Evolutionary conservation across 2,113 vertebrate genomes (phyloP).

Genomic region (Jacana jacana): DNA sequence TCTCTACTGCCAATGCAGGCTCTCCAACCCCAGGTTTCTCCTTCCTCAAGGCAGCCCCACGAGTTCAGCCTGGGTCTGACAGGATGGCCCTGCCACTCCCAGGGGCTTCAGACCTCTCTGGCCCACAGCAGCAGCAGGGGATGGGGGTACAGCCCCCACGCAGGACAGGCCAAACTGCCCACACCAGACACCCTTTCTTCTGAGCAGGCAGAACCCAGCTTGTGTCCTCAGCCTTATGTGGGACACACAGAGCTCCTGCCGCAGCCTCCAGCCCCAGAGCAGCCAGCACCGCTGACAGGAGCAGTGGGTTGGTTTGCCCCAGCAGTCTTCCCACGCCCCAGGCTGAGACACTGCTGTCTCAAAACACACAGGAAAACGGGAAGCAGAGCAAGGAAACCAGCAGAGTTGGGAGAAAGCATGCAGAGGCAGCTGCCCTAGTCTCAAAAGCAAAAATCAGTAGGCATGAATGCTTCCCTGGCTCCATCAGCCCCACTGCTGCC

Average conservation of each 20-base stretch:
- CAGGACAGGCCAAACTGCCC: not conserved
- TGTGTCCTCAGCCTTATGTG: rapidly evolving
- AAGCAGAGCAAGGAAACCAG: not conserved
- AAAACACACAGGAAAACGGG: rapidly evolving
- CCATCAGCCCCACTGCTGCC: not conserved
- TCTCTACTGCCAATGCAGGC: not conserved
- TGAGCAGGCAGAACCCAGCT: not conserved
- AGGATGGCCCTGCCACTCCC: not conserved
- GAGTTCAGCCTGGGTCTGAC: rapidly evolving
- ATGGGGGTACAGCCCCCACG: rapidly evolving
- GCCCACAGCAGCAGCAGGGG: not conserved
- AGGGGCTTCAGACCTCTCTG: not conserved
- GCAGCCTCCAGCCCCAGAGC: not conserved
- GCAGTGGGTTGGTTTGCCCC: not conserved
- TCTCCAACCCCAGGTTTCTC: not conserved
- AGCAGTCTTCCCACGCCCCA: rapidly evolving
- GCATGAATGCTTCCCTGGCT: rapidly evolving
- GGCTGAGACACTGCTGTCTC: not conserved
- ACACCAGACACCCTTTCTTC: not conserved
- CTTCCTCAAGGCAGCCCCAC: not conserved
- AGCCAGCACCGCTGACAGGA: not conserved
- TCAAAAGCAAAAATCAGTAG: not conserved
- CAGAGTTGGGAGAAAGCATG: not conserved
- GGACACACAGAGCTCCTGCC: not conserved
- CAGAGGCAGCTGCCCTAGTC: not conserved